Percentiles rank a stretch among this genome's conserved stretches.
These are phyloP conservation scores for Rhinolophus sinicus DNA, from an alignment of 2,113 vertebrate species.

Conservation along the genomic window DNA sequence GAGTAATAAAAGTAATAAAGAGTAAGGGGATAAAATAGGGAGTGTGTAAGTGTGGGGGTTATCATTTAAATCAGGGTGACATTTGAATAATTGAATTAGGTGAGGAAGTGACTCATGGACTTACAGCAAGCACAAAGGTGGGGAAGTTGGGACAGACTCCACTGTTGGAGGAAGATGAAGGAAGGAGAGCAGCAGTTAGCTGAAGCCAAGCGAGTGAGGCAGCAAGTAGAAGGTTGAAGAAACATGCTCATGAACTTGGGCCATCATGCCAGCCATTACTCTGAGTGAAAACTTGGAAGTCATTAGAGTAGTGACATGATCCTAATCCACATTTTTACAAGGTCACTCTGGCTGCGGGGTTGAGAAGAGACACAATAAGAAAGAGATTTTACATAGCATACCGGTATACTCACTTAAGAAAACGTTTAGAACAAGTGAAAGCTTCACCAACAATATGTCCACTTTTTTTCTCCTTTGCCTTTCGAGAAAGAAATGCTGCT, in stretches of 20 bases:
- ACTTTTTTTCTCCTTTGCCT: conserved; percentile 16
- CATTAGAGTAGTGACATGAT: background rate
- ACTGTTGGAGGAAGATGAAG: background rate
- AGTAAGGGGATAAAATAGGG: background rate
- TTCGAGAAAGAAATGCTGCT: conserved; percentile 18
- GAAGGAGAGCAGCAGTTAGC: background rate
- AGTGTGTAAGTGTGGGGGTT: background rate
- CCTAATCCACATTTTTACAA: background rate
- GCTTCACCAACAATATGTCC: background rate
- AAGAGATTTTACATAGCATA: background rate
- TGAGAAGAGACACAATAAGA: background rate
- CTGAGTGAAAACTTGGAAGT: background rate
- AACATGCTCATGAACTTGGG: background rate
- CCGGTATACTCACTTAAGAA: background rate
- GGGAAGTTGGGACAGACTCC: background rate
- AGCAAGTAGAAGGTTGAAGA: background rate
- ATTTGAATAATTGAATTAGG: background rate
- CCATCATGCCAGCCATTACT: background rate
- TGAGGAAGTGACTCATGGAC: too few relatives aligned
- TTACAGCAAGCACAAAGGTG: background rate
- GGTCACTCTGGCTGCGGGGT: background rate
- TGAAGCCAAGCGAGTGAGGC: background rate
- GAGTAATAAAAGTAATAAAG: background rate
- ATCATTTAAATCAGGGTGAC: background rate
- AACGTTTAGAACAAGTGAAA: conserved; percentile 3